Evolutionary conservation across 2,113 vertebrate species (phyloP).

Genomic region (Colistium nudipinnis): DNA sequence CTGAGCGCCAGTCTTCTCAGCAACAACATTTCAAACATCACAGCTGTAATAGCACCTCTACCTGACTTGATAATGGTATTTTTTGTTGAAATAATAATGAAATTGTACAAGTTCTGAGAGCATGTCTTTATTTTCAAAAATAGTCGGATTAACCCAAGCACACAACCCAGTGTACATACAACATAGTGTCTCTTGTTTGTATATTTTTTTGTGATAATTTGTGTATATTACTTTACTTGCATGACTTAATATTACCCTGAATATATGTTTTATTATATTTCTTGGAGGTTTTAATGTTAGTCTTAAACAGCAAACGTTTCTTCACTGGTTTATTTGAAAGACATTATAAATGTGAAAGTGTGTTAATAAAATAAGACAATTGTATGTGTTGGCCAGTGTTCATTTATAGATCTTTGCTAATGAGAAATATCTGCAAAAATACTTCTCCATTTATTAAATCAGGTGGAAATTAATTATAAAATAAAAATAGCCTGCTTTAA

Average conservation of each 20-base stretch:
- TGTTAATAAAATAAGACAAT: slow-evolving; percentile 40
- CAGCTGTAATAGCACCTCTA: neutral
- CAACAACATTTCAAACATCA: neutral
- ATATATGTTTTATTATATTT: slow-evolving; percentile 4
- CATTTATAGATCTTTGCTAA: neutral
- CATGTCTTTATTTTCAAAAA: no score
- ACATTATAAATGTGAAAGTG: slow-evolving; percentile 33
- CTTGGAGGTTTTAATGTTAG: neutral
- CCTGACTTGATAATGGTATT: neutral
- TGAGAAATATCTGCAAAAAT: neutral
- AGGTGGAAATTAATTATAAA: neutral
- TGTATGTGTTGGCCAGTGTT: neutral
- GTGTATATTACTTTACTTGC: slow-evolving; percentile 28
- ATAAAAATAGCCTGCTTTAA: neutral
- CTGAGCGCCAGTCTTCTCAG: neutral
- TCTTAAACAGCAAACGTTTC: neutral
- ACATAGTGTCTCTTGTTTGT: slow-evolving; percentile 21
- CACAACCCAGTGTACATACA: neutral
- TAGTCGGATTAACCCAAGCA: neutral
- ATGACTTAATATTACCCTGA: slow-evolving; percentile 14
- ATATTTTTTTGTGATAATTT: slow-evolving; percentile 34
- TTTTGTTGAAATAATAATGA: no score
- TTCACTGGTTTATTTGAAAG: slow-evolving; percentile 12
- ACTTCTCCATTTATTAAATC: no score
- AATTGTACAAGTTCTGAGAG: no score